Conservation (phyloP, 2,797 vertebrate species). For the Characodon lateralis region DNA sequence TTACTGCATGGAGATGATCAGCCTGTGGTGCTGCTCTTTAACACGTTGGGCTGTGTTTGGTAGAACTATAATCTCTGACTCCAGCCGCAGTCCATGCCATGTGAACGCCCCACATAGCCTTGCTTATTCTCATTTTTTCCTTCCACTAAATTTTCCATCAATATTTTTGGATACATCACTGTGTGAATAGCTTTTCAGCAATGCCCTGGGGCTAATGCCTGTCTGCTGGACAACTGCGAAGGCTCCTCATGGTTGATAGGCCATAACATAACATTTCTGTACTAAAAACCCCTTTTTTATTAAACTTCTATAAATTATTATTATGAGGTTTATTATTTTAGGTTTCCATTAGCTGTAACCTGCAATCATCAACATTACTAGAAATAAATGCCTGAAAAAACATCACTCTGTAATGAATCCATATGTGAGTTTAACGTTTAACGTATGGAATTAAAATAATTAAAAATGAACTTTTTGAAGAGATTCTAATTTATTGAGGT, state of each 20-base stretch:
- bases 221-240: background rate
- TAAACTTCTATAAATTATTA: background rate
- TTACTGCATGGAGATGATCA: background rate
- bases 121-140: background rate
- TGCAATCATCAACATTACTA: background rate
- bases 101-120: background rate
- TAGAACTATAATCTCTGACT: background rate
- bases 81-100: too few species aligned
- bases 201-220: background rate
- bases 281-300: background rate
- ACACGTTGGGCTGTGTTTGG: background rate
- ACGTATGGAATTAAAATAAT: slow-evolving; percentile 1
- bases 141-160: slow-evolving; percentile 4
- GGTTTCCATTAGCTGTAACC: background rate
- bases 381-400: background rate
- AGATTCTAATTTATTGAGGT: background rate
- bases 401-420: background rate
- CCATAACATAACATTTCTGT: background rate
- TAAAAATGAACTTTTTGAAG: background rate
- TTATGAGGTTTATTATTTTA: too few species aligned
- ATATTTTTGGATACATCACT: background rate
- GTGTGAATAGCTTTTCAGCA: background rate
- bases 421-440: background rate
- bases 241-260: background rate
- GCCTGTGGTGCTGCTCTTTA: background rate